Evolutionary conservation across 2,113 vertebrate species (phyloP).

Genomic region (Sinocyclocheilus anshuiensis): DNA sequence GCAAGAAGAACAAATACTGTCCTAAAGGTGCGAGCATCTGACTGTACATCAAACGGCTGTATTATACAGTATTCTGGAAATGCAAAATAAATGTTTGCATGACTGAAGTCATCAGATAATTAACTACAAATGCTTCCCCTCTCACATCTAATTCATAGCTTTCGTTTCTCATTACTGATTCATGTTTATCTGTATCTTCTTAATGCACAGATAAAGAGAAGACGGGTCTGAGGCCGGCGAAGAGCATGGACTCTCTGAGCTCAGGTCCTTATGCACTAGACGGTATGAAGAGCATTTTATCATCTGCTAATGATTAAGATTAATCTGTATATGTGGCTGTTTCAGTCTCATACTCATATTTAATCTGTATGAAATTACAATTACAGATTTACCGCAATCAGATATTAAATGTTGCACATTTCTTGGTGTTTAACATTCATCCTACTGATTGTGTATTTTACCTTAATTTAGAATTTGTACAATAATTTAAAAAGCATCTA

Average conservation of each 20-base stretch:
- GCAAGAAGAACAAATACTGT: slow-evolving; percentile 77
- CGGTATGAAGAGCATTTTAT: slow-evolving; percentile 64
- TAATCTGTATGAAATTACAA: no score
- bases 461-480: no score
- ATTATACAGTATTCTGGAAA: neutral
- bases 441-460: no score
- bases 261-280: slow-evolving; percentile 64
- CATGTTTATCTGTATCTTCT: neutral
- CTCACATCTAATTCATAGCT: neutral
- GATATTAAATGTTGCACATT: no score
- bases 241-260: slow-evolving; percentile 95
- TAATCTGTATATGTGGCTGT: no score
- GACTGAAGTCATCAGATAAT: neutral
- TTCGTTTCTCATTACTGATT: neutral
- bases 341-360: no score
- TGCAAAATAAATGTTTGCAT: neutral
- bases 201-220: slow-evolving; percentile 74
- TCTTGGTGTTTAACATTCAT: no score
- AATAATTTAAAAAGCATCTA: no score
- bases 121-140: no score
- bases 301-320: no score
- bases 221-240: slow-evolving; percentile 80
- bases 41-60: no score
- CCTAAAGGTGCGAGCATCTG: slow-evolving; percentile 75
- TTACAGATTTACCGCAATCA: no score